Conservation (phyloP, 1,140 invertebrate genomes). For the Conus ventricosus region DNA sequence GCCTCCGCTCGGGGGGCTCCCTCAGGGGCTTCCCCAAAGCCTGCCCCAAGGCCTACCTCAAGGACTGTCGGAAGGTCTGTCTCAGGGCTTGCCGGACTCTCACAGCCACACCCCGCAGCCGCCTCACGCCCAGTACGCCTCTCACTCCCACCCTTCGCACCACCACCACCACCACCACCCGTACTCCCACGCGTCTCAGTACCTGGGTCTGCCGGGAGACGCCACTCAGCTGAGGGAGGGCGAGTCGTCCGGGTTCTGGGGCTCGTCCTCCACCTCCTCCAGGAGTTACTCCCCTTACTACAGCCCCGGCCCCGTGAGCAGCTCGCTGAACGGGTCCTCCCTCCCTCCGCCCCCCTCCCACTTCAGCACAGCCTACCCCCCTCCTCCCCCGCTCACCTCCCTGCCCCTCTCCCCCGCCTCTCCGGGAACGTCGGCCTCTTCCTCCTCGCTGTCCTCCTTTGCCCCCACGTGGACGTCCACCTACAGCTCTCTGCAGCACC, state of each 20-base stretch:
- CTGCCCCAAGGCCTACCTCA: not conserved
- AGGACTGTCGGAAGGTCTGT: not conserved
- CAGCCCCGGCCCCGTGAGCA: constrained; percentile 50
- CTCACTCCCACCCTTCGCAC: not conserved
- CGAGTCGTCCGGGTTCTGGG: not conserved
- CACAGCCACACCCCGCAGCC: constrained; percentile 45
- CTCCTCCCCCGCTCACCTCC: not conserved
- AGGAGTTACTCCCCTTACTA: constrained; percentile 51
- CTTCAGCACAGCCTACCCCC: constrained; percentile 24
- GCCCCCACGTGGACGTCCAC: not conserved
- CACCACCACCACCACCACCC: constrained; percentile 13
- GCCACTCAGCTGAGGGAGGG: not conserved
- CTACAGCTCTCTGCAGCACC: constrained; percentile 49
- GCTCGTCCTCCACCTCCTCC: not conserved
- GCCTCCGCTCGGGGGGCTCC: constrained; percentile 49
- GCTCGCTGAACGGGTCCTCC: constrained; percentile 47
- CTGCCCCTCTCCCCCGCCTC: too few relatives aligned
- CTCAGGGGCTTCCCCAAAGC: constrained; percentile 54
- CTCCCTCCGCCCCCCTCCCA: constrained; percentile 31
- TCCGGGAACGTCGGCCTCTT: too few relatives aligned
- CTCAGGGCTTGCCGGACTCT: not conserved
- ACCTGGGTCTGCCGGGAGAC: not conserved
- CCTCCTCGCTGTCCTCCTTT: too few relatives aligned
- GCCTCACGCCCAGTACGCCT: constrained; percentile 16
- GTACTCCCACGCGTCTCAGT: not conserved